phyloP scores from a whole-genome alignment of 1,140 invertebrate genomes.

The Conus ventricosus region DNA sequence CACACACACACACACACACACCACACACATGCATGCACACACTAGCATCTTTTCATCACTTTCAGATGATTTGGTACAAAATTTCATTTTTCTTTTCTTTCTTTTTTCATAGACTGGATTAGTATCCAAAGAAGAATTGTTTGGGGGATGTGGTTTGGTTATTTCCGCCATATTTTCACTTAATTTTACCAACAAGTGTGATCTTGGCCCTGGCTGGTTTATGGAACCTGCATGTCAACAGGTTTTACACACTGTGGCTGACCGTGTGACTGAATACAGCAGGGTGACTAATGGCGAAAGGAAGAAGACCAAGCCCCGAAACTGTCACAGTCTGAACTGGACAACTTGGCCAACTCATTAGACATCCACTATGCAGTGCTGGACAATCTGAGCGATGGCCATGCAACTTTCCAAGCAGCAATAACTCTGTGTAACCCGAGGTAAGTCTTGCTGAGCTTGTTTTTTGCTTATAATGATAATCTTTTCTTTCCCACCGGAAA shows the following conservation, averaged over 20 bases:
- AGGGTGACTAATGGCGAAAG: too few relatives aligned
- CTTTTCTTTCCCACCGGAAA: too few relatives aligned
- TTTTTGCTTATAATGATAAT: too few relatives aligned
- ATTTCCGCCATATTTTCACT: too few relatives aligned
- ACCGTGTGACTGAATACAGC: background rate
- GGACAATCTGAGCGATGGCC: conserved; percentile 53
- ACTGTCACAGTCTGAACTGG: conserved; percentile 49
- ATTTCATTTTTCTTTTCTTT: background rate
- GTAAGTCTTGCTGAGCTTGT: background rate
- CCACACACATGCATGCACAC: too few relatives aligned
- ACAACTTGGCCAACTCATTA: conserved; percentile 46
- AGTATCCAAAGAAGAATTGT: background rate
- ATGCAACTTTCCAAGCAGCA: conserved; percentile 3
- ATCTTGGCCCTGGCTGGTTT: background rate
- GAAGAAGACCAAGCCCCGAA: background rate
- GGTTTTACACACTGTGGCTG: background rate
- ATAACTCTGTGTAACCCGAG: conserved; percentile 26
- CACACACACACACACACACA: conserved; percentile 9
- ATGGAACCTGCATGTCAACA: background rate
- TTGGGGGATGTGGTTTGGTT: too few relatives aligned
- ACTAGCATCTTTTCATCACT: background rate
- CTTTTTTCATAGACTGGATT: background rate
- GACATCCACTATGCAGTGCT: conserved; percentile 51
- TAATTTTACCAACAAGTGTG: background rate
- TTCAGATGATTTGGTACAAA: background rate